Evolutionary conservation across 2,797 vertebrate genomes (phyloP).

Genomic region (Sebastes kiyomatsui): DNA sequence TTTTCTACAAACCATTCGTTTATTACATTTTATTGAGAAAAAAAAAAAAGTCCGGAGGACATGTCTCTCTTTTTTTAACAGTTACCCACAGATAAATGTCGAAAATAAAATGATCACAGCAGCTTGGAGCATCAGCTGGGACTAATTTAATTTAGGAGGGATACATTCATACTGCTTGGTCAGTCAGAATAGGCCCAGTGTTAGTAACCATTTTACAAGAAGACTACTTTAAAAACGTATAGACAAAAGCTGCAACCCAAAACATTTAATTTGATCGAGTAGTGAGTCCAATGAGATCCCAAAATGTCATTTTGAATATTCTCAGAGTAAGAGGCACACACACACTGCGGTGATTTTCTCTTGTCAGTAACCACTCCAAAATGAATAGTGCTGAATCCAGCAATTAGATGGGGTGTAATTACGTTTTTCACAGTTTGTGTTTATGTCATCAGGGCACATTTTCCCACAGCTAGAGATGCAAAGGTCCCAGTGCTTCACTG

Average conservation of each 20-base stretch:
- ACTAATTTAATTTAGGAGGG: constrained; percentile 60
- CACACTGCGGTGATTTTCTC: neutral
- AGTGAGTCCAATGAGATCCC: neutral
- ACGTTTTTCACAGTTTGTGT: constrained; percentile 21
- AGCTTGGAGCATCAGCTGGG: constrained; percentile 56
- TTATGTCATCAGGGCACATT: constrained; percentile 3
- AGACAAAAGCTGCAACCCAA: constrained; percentile 3
- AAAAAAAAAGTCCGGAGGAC: constrained; percentile 17
- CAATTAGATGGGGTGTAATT: neutral
- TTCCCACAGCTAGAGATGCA: constrained; percentile 7
- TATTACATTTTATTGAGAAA: constrained; percentile 64
- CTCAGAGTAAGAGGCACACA: neutral
- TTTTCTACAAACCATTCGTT: constrained; percentile 64
- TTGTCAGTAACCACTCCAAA: constrained; percentile 13
- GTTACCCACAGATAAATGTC: constrained; percentile 47
- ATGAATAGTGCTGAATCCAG: constrained; percentile 11
- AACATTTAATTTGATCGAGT: constrained; percentile 28
- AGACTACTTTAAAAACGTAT: constrained; percentile 24
- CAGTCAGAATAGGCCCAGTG: constrained; percentile 18
- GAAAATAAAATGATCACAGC: constrained; percentile 49
- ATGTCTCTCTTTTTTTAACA: constrained; percentile 34
- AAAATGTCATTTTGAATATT: constrained; percentile 18
- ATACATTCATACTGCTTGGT: constrained; percentile 29
- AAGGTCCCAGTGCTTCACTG: constrained; percentile 38
- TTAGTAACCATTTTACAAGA: constrained; percentile 35